Evolutionary conservation across 1,140 invertebrate species (phyloP).

Genomic region (Eubasilissa regina): DNA sequence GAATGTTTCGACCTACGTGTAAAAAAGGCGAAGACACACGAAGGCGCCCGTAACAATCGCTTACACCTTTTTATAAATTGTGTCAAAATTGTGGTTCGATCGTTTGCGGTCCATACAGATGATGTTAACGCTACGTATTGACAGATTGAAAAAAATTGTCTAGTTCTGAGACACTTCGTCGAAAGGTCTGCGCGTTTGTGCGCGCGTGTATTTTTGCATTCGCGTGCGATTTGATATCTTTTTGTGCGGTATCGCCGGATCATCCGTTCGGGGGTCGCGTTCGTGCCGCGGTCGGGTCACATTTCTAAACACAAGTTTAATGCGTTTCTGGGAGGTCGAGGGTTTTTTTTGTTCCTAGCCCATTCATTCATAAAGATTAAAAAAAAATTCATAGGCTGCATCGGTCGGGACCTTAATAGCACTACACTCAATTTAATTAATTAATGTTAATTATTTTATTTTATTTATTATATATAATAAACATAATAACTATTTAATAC

Average conservation of each 20-base stretch:
- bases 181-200: neutral
- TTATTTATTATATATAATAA: no score
- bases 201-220: neutral
- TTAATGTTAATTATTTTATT: no score
- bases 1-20: neutral
- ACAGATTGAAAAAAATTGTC: neutral
- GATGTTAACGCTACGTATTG: neutral
- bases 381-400: slow-evolving; percentile 1
- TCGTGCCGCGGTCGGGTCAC: neutral
- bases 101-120: neutral
- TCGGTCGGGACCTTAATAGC: no score
- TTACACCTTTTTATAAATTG: slow-evolving; percentile 4
- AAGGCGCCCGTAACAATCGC: neutral
- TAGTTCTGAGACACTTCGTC: neutral
- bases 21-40: neutral
- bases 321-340: slow-evolving; percentile 13
- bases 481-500: no score
- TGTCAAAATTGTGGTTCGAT: neutral
- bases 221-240: neutral
- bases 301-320: slow-evolving; percentile 23
- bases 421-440: no score
- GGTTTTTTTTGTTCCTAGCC: slow-evolving; percentile 15
- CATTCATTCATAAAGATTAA: slow-evolving; percentile 39
- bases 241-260: neutral
- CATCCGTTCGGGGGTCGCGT: neutral